A percentile compares a stretch with the other conserved stretches of the same genome.
Conservation (phyloP, 2,888 invertebrate species). For the Synanthedon formicaeformis region DNA sequence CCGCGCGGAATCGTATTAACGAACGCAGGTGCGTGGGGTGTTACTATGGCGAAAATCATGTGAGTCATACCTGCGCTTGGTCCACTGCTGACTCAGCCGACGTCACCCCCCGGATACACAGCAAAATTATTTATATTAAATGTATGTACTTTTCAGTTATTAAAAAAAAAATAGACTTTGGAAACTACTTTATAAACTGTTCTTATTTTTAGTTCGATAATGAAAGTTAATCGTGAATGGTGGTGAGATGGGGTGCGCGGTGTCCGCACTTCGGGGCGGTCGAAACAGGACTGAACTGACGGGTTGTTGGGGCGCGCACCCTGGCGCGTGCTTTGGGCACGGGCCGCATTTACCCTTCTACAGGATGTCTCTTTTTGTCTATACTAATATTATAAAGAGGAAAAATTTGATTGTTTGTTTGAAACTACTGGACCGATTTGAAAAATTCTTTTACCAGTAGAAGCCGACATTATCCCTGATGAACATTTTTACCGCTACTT, state of each 20-base stretch:
- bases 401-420: no score
- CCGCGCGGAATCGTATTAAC: background rate
- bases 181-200: background rate
- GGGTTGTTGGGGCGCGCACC: conserved; percentile 40
- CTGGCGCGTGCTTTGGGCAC: conserved; percentile 47
- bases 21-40: conserved; percentile 31
- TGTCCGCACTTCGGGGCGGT: conserved; percentile 56
- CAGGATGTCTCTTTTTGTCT: conserved; percentile 24
- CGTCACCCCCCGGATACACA: conserved; percentile 42
- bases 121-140: conserved; percentile 7
- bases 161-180: background rate
- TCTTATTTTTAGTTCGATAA: background rate
- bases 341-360: conserved; percentile 36
- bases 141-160: background rate
- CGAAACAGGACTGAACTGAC: conserved; percentile 57
- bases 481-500: no score
- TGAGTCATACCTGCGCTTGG: conserved; percentile 58
- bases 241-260: conserved; percentile 28
- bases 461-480: no score
- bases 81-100: conserved; percentile 57
- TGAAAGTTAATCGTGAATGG: conserved; percentile 12
- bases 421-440: no score
- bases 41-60: conserved; percentile 55
- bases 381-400: no score
- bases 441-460: no score